Evolutionary conservation across 2,797 vertebrate species (phyloP), one percentile per base, ranked within the genome.

Genomic region (Todus mexicanus): DNA sequence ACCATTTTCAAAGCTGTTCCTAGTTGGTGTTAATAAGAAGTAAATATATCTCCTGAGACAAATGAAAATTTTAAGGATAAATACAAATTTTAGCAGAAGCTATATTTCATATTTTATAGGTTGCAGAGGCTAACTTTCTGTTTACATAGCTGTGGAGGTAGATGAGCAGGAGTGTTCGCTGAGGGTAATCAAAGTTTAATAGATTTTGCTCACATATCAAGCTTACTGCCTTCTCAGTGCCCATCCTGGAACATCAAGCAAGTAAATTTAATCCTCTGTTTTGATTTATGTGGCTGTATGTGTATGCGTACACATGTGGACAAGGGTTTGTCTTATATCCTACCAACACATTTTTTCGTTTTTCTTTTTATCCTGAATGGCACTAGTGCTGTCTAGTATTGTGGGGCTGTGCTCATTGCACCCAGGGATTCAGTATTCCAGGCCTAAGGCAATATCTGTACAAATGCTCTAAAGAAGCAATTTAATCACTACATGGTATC

Each of bases 111-210:
- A 51, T 84, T 84, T 81, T 77, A 65, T 38, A 71, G 25, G 43
- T 90, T 80, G 74, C 22, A 79, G 54, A 82, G 26, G 82, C 31
- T 51, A 95, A 68, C n/a, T 83, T 89, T 83, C 50, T 72, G 6
- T 79, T 86, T 87, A 75, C 47, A 47, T 6, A 63, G 35, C 57
- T 25, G 16, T 51, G n/a, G 71, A 81, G 21, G 69, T 18, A 71
- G 59, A 13, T 61, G 35, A 88, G 22, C 25, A 69, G 25, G 8
- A 86, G 17, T 38, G 31, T 40, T 70, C 33, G 27, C 25, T 75
- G 43, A 56, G 17, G 47, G 31, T 43, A 88, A 90, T 72, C 8
- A 70, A 78, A 86, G 22, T 47, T 84, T 73, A 78, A 78, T 23
- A 78, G 66, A 66, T 78, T 91, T 91, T 81, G 11, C 31, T 86